Conservation (phyloP, 2,888 invertebrate species). For the Brachyptera risi region DNA sequence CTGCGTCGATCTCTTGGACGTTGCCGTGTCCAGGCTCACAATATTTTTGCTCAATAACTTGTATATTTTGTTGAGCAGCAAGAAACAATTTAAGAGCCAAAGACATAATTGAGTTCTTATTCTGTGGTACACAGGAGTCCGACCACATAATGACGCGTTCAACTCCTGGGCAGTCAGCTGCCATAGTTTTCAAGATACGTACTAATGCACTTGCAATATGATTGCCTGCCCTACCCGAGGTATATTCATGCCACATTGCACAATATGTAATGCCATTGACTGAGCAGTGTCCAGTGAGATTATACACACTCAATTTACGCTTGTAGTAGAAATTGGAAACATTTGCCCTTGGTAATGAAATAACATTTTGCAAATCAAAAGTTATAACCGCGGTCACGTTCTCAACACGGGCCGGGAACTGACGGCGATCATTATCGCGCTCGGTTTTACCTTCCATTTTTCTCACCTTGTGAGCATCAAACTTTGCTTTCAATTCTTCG, state of each 20-base stretch:
- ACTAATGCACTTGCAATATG: slow-evolving; percentile 2
- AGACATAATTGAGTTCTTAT: slow-evolving; percentile 1
- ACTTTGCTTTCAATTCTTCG: slow-evolving; percentile 19
- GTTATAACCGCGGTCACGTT: not conserved
- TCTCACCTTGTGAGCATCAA: not conserved
- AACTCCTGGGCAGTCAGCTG: not conserved
- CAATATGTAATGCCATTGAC: not conserved
- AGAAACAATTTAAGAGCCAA: not conserved
- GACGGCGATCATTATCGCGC: not conserved
- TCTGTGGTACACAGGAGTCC: slow-evolving; percentile 13
- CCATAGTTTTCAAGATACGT: not conserved
- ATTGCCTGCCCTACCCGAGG: not conserved
- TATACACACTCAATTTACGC: not conserved
- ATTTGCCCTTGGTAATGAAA: not conserved
- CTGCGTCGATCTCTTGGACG: slow-evolving; percentile 10
- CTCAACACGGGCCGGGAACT: too few species aligned
- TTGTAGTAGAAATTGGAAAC: not conserved
- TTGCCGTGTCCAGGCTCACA: slow-evolving; percentile 6
- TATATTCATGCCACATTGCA: not conserved
- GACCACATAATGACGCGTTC: slow-evolving; percentile 6
- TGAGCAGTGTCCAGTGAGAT: not conserved
- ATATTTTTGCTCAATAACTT: not conserved
- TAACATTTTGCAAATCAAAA: slow-evolving; percentile 4
- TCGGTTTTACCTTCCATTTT: not conserved
- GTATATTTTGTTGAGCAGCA: not conserved